A percentile compares a stretch with the other conserved stretches of the same genome.
phyloP scores from a whole-genome alignment of 37 sponge, comb jelly and placozoan genomes.

The Halichondria panicea region DNA sequence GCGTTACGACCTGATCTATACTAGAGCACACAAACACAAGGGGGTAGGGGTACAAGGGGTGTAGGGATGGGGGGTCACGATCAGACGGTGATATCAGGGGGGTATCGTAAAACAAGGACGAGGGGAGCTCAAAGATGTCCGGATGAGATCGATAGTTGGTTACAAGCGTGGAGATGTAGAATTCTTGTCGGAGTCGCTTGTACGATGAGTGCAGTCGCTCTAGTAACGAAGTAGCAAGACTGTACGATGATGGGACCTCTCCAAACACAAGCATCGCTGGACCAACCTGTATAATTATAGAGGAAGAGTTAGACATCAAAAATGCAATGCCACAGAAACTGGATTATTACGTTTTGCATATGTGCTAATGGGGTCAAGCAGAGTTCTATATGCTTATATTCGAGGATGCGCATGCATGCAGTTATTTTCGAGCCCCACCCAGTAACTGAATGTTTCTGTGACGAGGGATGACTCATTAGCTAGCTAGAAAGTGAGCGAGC shows the following conservation, averaged over 20 bases:
- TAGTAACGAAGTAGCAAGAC: constrained; percentile 51
- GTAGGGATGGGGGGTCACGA: not conserved
- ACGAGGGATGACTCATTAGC: no score
- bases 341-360: no score
- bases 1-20: constrained; percentile 5
- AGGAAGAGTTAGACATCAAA: no score
- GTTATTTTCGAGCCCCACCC: no score
- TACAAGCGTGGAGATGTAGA: constrained; percentile 11
- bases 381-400: no score
- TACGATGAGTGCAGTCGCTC: constrained; percentile 46
- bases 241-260: constrained; percentile 38
- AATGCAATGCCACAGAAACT: no score
- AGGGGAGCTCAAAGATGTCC: constrained; percentile 33
- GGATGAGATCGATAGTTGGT: constrained; percentile 70
- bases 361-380: no score
- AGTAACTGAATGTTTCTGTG: no score
- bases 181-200: not conserved
- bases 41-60: constrained; percentile 34
- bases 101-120: constrained; percentile 49
- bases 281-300: constrained; percentile 50
- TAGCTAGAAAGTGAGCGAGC: no score
- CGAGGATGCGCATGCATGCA: no score
- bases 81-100: constrained; percentile 7
- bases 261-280: constrained; percentile 68
- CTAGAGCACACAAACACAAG: constrained; percentile 59